Evolutionary conservation across 2,113 vertebrate genomes (phyloP), one percentile per base, ranked within the genome.

Genomic region (Ancistrus triradiatus): DNA sequence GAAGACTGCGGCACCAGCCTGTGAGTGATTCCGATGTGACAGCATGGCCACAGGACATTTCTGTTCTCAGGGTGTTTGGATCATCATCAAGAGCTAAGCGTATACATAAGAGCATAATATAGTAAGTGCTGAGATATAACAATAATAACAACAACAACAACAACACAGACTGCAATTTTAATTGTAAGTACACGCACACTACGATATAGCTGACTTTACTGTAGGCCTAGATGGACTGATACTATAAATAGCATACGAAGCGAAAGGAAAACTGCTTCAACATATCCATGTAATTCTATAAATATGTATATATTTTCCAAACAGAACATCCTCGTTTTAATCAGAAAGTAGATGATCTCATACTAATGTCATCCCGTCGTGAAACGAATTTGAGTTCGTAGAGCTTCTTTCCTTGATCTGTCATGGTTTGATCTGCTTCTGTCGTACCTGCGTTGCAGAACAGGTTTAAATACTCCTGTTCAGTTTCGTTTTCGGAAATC

Each of bases 1-100:
- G 70, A 2, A 81, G 74, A 60, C 85, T 87, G 56, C 82, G 80
- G 18, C 86, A 87, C 81, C 80, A 87, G 0, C 10, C 81, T 0
- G 86, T 87, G 2, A 89, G 76, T n/a, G 82, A 85, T 37, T 85
- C 28, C 0, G 87, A 81, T 2, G 83, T 84, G 19, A 89, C 86
- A 0, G 82, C 87, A 7, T 89, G 87, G 1, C 86, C 84, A 42
- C 87, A 89, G 38, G 87, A 85, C 87, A 89, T 89, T 70, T 86
- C 47, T 10, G 81, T 80, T 7, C 84, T 40, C 15, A 79, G 80
- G 28, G 15, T 2, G 33, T 8, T 0, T 1, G 83, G 83, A 50
- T 78, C 85, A 11, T 85, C 84, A 0, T 86, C 86, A 10, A 70
- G 25, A 0, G 80, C 80, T 87, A 64, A 60, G 50, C 21, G 24